phyloP scores from a whole-genome alignment of 2,113 vertebrate genomes.

The Vulpes vulpes region DNA sequence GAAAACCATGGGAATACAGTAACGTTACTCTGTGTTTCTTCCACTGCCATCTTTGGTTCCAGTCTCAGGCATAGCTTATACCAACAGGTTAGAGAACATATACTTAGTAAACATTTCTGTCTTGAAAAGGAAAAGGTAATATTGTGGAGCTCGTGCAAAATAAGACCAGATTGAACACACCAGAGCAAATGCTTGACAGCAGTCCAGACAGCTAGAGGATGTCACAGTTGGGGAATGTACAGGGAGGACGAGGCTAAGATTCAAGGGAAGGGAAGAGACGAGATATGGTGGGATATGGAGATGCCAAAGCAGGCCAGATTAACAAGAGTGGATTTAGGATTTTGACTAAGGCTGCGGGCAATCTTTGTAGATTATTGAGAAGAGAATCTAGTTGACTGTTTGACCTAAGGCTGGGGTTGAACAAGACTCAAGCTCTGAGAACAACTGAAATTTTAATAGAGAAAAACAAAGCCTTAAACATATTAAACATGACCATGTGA shows the following conservation, averaged over 20 bases:
- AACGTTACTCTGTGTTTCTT: not conserved
- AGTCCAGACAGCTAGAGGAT: not conserved
- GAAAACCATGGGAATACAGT: not conserved
- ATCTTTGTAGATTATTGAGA: not conserved
- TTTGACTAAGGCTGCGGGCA: not conserved
- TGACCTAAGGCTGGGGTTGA: not conserved
- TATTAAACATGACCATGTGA: not conserved
- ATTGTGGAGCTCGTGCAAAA: not conserved
- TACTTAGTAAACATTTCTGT: not conserved
- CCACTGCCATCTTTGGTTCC: not conserved
- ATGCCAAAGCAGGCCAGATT: not conserved
- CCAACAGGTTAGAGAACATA: not conserved
- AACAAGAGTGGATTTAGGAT: not conserved
- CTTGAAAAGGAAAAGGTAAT: not conserved
- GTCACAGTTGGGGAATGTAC: not conserved
- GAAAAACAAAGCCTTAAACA: constrained; percentile 29
- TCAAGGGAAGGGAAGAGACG: not conserved
- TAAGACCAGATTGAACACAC: not conserved
- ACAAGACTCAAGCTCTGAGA: constrained; percentile 28
- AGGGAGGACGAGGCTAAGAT: not conserved
- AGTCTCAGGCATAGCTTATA: not conserved
- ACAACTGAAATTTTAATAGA: not conserved
- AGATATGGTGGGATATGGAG: not conserved
- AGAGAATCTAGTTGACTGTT: not conserved
- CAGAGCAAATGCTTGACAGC: not conserved